Evolutionary conservation across 2,888 invertebrate species (phyloP).

Genomic region (Xestia sexstrigata): DNA sequence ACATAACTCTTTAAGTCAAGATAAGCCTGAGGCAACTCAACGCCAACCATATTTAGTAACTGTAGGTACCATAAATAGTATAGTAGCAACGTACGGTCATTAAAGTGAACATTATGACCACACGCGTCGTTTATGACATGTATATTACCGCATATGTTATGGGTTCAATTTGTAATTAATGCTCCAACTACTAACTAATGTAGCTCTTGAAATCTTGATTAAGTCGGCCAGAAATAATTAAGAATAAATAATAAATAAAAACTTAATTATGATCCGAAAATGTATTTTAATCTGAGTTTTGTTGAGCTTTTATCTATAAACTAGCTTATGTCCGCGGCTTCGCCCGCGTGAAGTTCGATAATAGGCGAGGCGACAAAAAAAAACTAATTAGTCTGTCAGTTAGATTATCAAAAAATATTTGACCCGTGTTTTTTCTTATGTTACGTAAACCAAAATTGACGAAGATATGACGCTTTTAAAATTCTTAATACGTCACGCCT

Average conservation of each 20-base stretch:
- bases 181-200: constrained; percentile 22
- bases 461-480: too few species aligned
- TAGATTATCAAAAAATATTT: too few species aligned
- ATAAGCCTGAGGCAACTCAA: constrained; percentile 10
- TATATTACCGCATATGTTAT: constrained; percentile 48
- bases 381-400: too few species aligned
- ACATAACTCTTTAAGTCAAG: not conserved
- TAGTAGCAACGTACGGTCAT: constrained; percentile 39
- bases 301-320: not conserved
- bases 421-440: too few species aligned
- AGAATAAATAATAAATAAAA: constrained; percentile 10
- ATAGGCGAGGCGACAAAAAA: too few species aligned
- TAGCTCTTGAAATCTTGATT: constrained; percentile 47
- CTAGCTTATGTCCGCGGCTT: too few species aligned
- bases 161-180: constrained; percentile 56
- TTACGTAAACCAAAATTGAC: too few species aligned
- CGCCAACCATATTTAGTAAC: constrained; percentile 9
- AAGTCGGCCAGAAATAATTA: constrained; percentile 18
- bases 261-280: not conserved
- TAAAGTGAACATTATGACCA: constrained; percentile 56
- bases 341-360: too few species aligned
- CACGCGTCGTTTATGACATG: constrained; percentile 58
- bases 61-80: constrained; percentile 18
- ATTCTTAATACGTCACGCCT: too few species aligned
- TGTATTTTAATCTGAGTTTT: not conserved